These are phyloP conservation scores for Poecilia wingei DNA, from an alignment of 2,797 vertebrate species.

Conservation along the genomic window DNA sequence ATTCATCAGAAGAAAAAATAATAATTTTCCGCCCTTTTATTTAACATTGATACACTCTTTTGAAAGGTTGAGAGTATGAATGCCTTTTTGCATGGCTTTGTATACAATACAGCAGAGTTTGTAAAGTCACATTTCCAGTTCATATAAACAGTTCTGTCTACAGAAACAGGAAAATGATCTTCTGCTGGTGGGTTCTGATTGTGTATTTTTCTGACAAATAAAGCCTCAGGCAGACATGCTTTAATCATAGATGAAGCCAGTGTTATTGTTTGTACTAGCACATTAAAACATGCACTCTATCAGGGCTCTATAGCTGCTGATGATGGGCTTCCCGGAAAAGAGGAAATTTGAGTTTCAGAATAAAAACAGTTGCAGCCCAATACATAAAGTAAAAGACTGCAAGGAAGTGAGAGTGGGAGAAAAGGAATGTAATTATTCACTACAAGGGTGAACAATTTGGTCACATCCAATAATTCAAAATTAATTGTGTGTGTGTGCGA, in stretches of 20 bases:
- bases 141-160: background rate
- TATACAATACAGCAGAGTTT: background rate
- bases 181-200: slow-evolving; percentile 21
- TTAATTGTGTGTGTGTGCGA: background rate
- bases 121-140: background rate
- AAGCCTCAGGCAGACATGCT: slow-evolving; percentile 23
- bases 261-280: slow-evolving; percentile 14
- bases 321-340: slow-evolving; percentile 9
- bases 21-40: background rate
- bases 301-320: slow-evolving; percentile 28
- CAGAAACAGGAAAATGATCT: slow-evolving; percentile 3
- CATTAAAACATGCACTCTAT: slow-evolving; percentile 28
- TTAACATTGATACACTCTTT: background rate
- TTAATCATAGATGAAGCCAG: slow-evolving; percentile 41
- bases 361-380: background rate
- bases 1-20: too few relatives aligned
- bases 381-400: background rate
- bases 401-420: slow-evolving; percentile 7
- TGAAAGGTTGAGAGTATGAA: background rate
- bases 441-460: background rate
- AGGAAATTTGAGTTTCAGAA: slow-evolving; percentile 7
- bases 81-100: background rate
- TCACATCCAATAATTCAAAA: slow-evolving; percentile 1
- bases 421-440: slow-evolving; percentile 3
- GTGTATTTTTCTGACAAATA: slow-evolving; percentile 15